Evolutionary conservation across 2,888 invertebrate species (phyloP), one percentile per base, ranked within the genome.

Genomic region (Sinodicranocentrus sp.): DNA sequence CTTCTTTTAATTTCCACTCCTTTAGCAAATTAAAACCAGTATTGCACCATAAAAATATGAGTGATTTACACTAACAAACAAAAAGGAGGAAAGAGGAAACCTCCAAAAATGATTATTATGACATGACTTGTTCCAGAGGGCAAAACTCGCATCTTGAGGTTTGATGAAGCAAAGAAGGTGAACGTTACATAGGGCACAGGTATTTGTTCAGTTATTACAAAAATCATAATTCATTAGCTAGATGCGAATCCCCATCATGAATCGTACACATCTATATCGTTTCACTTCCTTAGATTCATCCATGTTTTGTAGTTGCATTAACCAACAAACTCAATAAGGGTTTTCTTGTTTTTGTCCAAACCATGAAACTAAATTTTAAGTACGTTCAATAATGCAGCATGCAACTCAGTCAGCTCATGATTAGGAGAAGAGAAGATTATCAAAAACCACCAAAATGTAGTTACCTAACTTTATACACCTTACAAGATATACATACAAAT

Each of bases 1-100:
- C 67, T 67, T 21, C 39, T 71, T 72, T 79, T 63, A 79, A 79
- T 79, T 79, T 79, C 63, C 72, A 61, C 71, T 72, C 65, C 79
- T 72, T 63, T 72, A 72, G 72, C 79, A 79, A 79, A 79, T 79
- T 79, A 79, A 79, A 79, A 79, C 79, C 72, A 79, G 79, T 79
- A 79, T 79, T 79, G 79, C 79, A 79, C 79, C 79, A 79, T 79
- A 72, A 79, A 77, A 79, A 65, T 72, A 65, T 72, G 79, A 79
- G 79, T 79, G 79, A 79, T 79, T 79, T 79, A 79, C 79, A 79
- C 79, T 79, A 72, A 79, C 79, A 78, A 78, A 78, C 78, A 79
- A 79, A 63, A 44, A 70, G 10, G 54, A 48, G 61, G 48, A 44
- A 78, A 57, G 19, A n/a, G n/a, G 48, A 63, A 68, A 28, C 25